Base-by-base conservation (phyloP, 2,888 invertebrate species). In the Chymomyza fuscimana region DNA sequence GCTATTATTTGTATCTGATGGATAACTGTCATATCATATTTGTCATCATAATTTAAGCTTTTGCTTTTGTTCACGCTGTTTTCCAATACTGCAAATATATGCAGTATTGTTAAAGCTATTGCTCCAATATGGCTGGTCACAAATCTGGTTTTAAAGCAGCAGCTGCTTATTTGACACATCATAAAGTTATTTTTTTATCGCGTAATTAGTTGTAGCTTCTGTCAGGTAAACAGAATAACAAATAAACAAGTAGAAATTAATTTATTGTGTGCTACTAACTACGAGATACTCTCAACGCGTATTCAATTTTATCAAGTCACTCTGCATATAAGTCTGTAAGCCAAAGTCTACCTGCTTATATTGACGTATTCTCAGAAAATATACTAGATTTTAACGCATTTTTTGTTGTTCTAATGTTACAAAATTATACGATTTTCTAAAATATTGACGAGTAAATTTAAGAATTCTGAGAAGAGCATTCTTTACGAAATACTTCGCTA, bases 131-230 rank as follows among this genome's bases (percentile, higher is more conserved):
- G 32, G 32, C 9, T 7, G 1, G 32, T 32, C 32, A 32, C 40
- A 46, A 46, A 46, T 46, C 40, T 46, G 40, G 40, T 46, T 46
- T 46, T 46, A 46, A 46, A 46, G 40, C 40, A 12, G 40, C 29
- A 58, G 65, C 36, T 22, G 7, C 61, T 40, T 32, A 52, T 52
- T 64, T 65, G 70, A 65, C 71, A 70, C 70, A 72, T 79, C 71
- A 67, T 59, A 74, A 69, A 69, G 70, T 72, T 74, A 79, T 79
- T 81, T 71, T 76, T 74, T 78, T 72, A 72, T 65, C 59, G 67
- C 59, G 40, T 46, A 46, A 46, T 46, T 46, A 46, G 40, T 46
- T 12, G 40, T 46, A 46, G 40, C 40, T 46, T 46, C 40, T 46
- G 40, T 46, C 40, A 46, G 40, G 12, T 46, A 46, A 46, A 46